Conservation (phyloP, 2,888 invertebrate species). For the Machimus atricapillus region DNA sequence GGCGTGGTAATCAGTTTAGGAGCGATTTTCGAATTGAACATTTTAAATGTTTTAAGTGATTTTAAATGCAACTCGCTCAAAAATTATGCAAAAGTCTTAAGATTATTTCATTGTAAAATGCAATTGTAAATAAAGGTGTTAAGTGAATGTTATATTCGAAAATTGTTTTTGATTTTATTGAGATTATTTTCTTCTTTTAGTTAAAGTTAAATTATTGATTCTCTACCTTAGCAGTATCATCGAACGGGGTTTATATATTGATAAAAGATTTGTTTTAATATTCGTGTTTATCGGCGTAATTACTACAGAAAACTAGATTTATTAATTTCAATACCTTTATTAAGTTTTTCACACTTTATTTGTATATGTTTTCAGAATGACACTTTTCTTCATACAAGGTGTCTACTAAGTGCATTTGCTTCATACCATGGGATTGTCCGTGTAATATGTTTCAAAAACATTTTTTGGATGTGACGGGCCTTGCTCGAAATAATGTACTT, state of each 20-base stretch:
- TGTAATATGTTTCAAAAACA: no score
- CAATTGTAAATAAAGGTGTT: conserved; percentile 38
- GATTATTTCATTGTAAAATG: conserved; percentile 29
- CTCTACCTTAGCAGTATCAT: background rate
- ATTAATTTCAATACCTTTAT: background rate
- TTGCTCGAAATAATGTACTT: no score
- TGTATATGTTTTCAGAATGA: background rate
- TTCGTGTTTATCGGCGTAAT: background rate
- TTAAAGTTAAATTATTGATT: background rate
- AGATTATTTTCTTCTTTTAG: background rate
- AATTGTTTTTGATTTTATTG: conserved; percentile 28
- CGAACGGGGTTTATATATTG: background rate
- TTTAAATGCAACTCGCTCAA: conserved; percentile 21
- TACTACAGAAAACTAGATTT: background rate
- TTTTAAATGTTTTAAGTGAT: conserved; percentile 31
- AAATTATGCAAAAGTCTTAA: conserved; percentile 10
- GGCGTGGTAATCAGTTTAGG: conserved; percentile 18
- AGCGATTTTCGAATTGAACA: conserved; percentile 30
- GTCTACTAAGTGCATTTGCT: no score
- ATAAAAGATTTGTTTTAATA: background rate
- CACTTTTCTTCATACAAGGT: background rate
- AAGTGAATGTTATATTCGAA: conserved; percentile 33
- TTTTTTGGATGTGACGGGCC: no score
- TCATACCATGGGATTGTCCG: no score
- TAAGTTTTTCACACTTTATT: background rate